phyloP scores from a whole-genome alignment of 2,888 invertebrate genomes.

The Orgyia antiqua region DNA sequence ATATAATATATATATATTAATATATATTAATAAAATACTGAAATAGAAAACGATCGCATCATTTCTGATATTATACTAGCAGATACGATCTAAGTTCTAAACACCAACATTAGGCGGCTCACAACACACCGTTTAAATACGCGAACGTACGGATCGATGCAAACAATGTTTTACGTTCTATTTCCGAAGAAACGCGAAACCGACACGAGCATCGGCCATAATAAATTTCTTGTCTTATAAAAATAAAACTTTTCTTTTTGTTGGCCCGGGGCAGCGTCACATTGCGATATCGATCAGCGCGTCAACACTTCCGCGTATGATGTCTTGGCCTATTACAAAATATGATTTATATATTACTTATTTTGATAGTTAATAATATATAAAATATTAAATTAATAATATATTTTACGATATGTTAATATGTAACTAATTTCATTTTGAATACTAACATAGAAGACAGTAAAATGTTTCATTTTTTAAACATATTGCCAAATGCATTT shows the following conservation, averaged over 20 bases:
- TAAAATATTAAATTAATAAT: no score
- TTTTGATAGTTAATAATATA: no score
- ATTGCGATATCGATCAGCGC: constrained; percentile 31
- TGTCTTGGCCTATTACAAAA: constrained; percentile 11
- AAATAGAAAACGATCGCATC: no score
- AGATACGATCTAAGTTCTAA: constrained; percentile 4
- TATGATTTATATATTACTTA: constrained; percentile 18
- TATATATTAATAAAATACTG: no score
- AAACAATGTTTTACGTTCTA: constrained; percentile 59
- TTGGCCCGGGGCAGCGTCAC: constrained; percentile 53
- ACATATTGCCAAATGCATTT: no score
- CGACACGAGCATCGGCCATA: constrained; percentile 70
- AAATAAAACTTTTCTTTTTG: constrained; percentile 76
- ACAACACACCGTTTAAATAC: no score
- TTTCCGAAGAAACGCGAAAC: constrained; percentile 71
- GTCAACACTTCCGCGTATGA: constrained; percentile 24
- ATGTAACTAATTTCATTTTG: no score
- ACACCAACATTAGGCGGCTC: constrained; percentile 14
- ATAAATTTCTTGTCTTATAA: constrained; percentile 77
- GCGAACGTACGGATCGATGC: constrained; percentile 43
- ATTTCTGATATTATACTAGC: no score
- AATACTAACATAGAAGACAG: no score
- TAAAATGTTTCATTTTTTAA: no score
- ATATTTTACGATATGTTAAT: no score
- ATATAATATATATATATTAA: no score